These are phyloP conservation scores for Pammene aurita DNA, from an alignment of 2,888 invertebrate genomes.

Conservation along the genomic window DNA sequence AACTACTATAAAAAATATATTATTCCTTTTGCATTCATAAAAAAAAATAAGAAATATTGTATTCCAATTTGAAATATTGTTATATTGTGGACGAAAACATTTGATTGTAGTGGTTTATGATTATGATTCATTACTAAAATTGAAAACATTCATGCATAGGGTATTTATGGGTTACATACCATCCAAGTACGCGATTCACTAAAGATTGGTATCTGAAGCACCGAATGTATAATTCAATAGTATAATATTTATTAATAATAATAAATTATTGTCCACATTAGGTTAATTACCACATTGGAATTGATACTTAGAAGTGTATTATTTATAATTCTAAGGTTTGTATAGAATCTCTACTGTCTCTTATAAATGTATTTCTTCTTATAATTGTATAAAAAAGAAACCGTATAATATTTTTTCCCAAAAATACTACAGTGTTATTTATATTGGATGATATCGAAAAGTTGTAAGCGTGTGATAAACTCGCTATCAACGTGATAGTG, in stretches of 20 bases:
- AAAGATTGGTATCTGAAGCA: not conserved
- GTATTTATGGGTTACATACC: not conserved
- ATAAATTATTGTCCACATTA: conserved; percentile 58
- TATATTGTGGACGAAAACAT: too few relatives aligned
- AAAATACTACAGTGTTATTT: not conserved
- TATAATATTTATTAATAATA: conserved; percentile 46
- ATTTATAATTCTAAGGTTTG: conserved; percentile 46
- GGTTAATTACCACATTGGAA: conserved; percentile 56
- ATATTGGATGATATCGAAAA: not conserved
- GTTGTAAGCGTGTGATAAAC: not conserved
- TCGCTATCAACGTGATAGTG: not conserved
- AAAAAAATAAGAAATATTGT: not conserved
- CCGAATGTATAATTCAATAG: conserved; percentile 10
- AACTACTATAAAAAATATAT: too few relatives aligned
- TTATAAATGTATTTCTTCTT: not conserved
- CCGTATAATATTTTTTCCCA: not conserved
- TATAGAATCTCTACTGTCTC: conserved; percentile 14
- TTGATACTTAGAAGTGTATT: conserved; percentile 54
- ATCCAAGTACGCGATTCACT: not conserved
- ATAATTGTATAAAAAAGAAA: not conserved
- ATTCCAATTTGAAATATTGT: not conserved
- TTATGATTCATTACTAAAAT: too few relatives aligned
- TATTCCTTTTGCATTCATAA: not conserved
- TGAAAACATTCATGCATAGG: too few relatives aligned
- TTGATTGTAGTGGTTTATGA: too few relatives aligned